A percentile compares a stretch with the other conserved stretches of the same genome.
These are phyloP conservation scores for Colius striatus DNA, from an alignment of 2,113 vertebrate species.

Conservation along the genomic window DNA sequence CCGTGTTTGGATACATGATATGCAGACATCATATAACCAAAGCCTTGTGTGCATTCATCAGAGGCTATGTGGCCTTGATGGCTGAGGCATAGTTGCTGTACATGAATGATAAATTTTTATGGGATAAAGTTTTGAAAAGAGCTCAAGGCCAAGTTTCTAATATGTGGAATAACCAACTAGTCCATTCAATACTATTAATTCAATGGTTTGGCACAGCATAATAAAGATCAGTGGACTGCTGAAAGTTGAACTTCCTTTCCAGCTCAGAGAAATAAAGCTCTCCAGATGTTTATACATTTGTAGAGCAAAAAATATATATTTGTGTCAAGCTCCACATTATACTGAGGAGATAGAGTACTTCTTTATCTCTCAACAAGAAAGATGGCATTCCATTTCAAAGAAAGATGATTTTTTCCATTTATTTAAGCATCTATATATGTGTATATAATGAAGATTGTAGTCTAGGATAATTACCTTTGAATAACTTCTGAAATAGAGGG, in stretches of 20 bases:
- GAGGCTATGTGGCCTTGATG: no score
- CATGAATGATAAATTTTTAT: not conserved
- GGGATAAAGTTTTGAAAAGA: not conserved
- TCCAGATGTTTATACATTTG: not conserved
- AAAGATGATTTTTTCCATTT: not conserved
- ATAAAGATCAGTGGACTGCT: not conserved
- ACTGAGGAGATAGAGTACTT: not conserved
- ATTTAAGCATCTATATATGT: not conserved
- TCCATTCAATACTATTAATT: not conserved
- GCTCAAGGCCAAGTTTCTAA: not conserved
- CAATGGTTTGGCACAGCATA: not conserved
- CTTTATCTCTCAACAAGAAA: not conserved
- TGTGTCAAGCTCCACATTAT: not conserved
- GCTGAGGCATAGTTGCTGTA: not conserved
- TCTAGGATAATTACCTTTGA: not conserved
- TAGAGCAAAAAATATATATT: not conserved
- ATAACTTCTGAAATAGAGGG: not conserved
- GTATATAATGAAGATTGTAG: not conserved
- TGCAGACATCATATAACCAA: not conserved
- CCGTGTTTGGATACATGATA: not conserved
- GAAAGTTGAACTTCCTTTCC: conserved; percentile 9
- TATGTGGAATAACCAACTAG: not conserved
- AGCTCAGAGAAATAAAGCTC: not conserved
- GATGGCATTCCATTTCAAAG: not conserved
- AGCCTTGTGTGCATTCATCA: not conserved